A percentile compares a stretch with the other conserved stretches of the same genome.
phyloP scores from a whole-genome alignment of 2,797 vertebrate species.

The Threskiornis aethiopicus region DNA sequence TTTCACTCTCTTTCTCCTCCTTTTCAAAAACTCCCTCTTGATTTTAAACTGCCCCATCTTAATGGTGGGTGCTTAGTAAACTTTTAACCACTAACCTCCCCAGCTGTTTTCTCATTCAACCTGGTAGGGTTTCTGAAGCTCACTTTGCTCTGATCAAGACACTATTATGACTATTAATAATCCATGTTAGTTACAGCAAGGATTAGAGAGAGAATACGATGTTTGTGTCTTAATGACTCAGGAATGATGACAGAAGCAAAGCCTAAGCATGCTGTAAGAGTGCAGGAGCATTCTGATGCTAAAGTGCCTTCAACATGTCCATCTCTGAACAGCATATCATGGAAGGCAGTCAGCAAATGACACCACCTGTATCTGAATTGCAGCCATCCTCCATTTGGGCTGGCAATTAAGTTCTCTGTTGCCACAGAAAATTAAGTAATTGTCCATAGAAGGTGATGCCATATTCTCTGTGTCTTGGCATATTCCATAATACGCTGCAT shows the following conservation, averaged over 20 bases:
- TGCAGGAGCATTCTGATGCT: conserved; percentile 1
- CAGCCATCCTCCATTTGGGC: conserved; percentile 9
- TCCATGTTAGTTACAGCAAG: conserved; percentile 56
- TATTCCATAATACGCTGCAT: conserved; percentile 44
- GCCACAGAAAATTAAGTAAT: conserved; percentile 13
- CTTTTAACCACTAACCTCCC: neutral
- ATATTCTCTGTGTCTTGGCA: conserved; percentile 22
- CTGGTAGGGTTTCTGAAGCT: conserved; percentile 52
- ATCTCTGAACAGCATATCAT: conserved; percentile 45
- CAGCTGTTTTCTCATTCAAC: neutral
- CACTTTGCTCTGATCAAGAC: conserved; percentile 67
- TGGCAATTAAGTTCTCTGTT: conserved; percentile 54
- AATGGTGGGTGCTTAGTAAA: neutral
- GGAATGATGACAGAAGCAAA: conserved; percentile 30
- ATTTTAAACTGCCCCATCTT: neutral
- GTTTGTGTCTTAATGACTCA: conserved; percentile 5
- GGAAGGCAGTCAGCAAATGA: conserved; percentile 48
- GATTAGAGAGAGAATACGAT: conserved; percentile 16
- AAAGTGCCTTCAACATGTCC: conserved; percentile 13
- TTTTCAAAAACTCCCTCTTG: neutral
- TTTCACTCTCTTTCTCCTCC: neutral
- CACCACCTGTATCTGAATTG: neutral
- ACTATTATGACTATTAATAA: conserved; percentile 21
- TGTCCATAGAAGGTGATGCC: conserved; percentile 46
- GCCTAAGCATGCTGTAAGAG: conserved; percentile 29